Conservation (phyloP, 2,888 invertebrate species). For the Hirtodrosophila alboralis region DNA sequence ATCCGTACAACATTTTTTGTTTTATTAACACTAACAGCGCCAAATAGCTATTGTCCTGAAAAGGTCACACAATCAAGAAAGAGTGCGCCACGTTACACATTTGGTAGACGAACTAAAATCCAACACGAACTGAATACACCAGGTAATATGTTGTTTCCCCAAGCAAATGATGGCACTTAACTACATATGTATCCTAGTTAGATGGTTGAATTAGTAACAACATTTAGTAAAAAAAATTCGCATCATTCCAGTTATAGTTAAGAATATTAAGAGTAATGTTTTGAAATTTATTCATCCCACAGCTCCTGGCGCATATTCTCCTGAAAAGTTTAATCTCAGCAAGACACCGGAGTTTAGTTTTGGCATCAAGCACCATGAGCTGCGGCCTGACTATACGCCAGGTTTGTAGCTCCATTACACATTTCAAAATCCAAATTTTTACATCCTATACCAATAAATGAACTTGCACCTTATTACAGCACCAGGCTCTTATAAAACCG, state of each 20-base stretch:
- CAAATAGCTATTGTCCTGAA: constrained; percentile 86
- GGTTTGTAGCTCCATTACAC: constrained; percentile 62
- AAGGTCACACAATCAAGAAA: constrained; percentile 85
- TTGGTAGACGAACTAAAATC: constrained; percentile 86
- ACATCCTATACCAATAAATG: background rate
- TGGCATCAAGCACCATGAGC: constrained; percentile 85
- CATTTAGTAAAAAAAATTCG: no score
- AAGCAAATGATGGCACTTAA: constrained; percentile 33
- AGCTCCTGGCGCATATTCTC: constrained; percentile 84
- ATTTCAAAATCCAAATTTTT: background rate
- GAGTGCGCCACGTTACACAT: constrained; percentile 83
- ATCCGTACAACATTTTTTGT: constrained; percentile 56
- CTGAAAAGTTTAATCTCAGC: constrained; percentile 86
- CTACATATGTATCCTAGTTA: constrained; percentile 27
- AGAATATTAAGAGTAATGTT: constrained; percentile 5
- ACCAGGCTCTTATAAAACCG: constrained; percentile 86
- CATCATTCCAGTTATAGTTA: no score
- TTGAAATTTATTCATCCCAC: constrained; percentile 38
- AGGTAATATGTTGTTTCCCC: constrained; percentile 72
- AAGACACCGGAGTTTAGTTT: constrained; percentile 81
- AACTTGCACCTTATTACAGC: constrained; percentile 47
- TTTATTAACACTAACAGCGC: constrained; percentile 83
- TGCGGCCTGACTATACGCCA: constrained; percentile 78
- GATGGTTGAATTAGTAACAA: constrained; percentile 20
- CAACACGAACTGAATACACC: constrained; percentile 82